Conservation (phyloP, 2,113 vertebrate genomes). For the Amphiprion percula region DNA sequence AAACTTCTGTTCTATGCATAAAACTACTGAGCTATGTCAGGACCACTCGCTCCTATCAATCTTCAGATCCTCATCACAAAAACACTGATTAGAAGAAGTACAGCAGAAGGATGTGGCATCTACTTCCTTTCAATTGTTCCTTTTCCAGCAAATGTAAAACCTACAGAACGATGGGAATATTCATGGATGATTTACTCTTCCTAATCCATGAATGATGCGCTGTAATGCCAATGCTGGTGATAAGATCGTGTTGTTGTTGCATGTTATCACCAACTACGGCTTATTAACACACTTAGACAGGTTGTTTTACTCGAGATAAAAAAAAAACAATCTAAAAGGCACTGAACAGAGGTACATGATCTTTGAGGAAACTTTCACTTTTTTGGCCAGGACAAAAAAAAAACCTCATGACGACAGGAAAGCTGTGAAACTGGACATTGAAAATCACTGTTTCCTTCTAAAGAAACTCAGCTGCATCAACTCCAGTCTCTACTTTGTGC, state of each 20-base stretch:
- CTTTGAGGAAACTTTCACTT: constrained; percentile 2
- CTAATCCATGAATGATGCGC: not conserved
- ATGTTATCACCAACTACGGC: not conserved
- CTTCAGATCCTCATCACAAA: constrained; percentile 21
- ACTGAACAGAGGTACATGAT: not conserved
- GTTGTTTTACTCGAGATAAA: not conserved
- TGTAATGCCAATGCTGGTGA: no score
- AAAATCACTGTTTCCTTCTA: not conserved
- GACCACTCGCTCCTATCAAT: constrained; percentile 55
- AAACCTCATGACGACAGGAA: not conserved
- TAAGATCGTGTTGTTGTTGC: not conserved
- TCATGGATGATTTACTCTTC: not conserved
- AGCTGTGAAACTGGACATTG: constrained; percentile 1
- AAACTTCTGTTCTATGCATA: constrained; percentile 43
- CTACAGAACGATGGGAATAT: not conserved
- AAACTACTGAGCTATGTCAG: constrained; percentile 60
- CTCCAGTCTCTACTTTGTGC: constrained; percentile 25
- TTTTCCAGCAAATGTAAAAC: constrained; percentile 4
- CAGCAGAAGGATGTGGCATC: constrained; percentile 15
- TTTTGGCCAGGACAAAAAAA: not conserved
- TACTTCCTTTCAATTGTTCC: constrained; percentile 13
- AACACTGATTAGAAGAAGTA: constrained; percentile 21
- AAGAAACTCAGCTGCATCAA: constrained; percentile 15
- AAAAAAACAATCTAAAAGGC: not conserved
- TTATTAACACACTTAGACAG: constrained; percentile 3